Base-by-base conservation (phyloP, 2,888 invertebrate species). In the Caenorhabditis sinica region DNA sequence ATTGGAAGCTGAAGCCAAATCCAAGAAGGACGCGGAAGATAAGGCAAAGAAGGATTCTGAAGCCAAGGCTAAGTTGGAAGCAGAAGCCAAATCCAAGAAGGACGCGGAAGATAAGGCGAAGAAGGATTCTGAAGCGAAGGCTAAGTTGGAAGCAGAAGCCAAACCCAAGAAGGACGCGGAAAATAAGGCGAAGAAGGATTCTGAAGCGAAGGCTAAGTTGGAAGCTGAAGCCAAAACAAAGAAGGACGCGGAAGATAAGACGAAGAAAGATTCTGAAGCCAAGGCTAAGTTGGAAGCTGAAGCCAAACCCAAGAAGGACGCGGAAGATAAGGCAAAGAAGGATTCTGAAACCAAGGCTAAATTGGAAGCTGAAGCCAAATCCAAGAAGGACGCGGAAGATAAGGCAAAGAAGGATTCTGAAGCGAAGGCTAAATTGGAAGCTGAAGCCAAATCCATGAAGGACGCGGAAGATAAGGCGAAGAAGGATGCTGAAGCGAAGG, bases 21-120 rank as follows among this genome's bases (percentile, higher is more conserved):
- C 69, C 28, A 83, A 85, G 77, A 72, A 74, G 30, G 60, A 73
- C 4, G 51, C 68, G 25, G 83, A 56, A n/a, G 65, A 71, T 17
- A 80, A 73, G 63, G 40, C 36, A 30, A 82, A 82, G 65, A 74
- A 68, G 65, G 63, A 61, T 15, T 69, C 56, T 25, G 82, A 75
- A 0, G 53, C 36, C 15, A 71, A 79, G 36, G 63, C 51, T 9
- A 51, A 51, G 51, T 20, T 20, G 51, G 51, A 51, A 3, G 15
- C 17, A 4, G 51, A 51, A 51, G 20, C n/a, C 20, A 51, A 51
- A 20, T 3, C 51, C 51, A 51, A 51, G 51, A 51, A 51, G 51
- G 51, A 51, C 8, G 51, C 51, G n/a, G 20, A 51, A 0, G 51
- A 20, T 5, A 51, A 51, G 51, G 23, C 51, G 6, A 51, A 51